Evolutionary conservation across 2,888 invertebrate genomes (phyloP).

Genomic region (Acheta domesticus): DNA sequence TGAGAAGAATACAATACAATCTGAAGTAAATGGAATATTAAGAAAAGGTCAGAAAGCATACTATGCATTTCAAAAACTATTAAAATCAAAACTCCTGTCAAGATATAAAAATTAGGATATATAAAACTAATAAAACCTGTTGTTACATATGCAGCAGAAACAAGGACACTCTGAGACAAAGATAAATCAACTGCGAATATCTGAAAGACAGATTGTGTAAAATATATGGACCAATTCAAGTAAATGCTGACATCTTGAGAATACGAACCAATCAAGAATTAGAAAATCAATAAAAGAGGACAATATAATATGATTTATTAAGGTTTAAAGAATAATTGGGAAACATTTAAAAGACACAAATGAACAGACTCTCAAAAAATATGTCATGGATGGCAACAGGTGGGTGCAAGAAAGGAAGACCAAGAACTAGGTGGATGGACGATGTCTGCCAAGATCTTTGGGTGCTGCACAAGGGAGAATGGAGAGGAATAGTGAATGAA

Average conservation of each 20-base stretch:
- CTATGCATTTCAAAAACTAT: too few species aligned
- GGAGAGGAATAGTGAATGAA: too few species aligned
- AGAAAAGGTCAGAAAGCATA: too few species aligned
- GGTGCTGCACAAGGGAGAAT: too few species aligned
- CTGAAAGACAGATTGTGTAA: neutral
- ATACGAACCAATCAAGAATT: neutral
- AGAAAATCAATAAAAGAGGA: conserved; percentile 28
- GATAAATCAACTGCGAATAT: neutral
- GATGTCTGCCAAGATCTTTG: neutral
- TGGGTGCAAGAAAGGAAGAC: neutral
- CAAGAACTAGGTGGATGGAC: neutral
- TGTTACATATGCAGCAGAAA: conserved; percentile 5
- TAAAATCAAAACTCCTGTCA: too few species aligned
- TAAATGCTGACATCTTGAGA: neutral
- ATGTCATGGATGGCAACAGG: too few species aligned
- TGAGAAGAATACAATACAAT: too few species aligned
- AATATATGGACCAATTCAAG: neutral
- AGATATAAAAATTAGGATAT: too few species aligned
- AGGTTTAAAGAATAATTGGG: too few species aligned
- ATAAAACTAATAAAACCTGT: neutral
- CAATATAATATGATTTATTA: conserved; percentile 19
- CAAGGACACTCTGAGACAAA: neutral
- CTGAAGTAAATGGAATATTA: too few species aligned
- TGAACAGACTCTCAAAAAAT: too few species aligned
- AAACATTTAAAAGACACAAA: too few species aligned